Percentiles rank a stretch among this genome's conserved stretches.
Conservation (phyloP, 1,140 invertebrate species). For the Trichomalopsis sarcophagae region DNA sequence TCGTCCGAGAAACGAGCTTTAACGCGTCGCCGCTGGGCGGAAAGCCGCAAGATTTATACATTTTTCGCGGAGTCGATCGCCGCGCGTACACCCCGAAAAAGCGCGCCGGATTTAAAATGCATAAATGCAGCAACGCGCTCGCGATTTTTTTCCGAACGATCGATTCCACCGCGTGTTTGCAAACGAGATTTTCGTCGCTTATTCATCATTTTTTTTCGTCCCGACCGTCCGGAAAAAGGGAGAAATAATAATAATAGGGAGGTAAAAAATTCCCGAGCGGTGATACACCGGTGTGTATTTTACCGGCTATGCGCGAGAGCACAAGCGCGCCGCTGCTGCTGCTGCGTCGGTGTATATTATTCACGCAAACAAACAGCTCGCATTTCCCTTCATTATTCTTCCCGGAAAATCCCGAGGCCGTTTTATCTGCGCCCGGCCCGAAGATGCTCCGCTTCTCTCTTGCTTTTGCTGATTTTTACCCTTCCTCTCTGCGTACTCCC, state of each 20-base stretch:
- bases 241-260: background rate
- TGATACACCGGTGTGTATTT: background rate
- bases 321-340: background rate
- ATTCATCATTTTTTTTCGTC: slow-evolving; percentile 16
- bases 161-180: background rate
- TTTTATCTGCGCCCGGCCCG: background rate
- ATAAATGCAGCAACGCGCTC: slow-evolving; percentile 58
- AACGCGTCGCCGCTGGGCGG: background rate
- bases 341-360: slow-evolving; percentile 16
- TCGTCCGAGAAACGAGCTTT: background rate
- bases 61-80: slow-evolving; percentile 25
- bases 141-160: slow-evolving; percentile 16
- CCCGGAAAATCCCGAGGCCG: background rate
- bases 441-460: background rate
- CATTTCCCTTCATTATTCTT: slow-evolving; percentile 30
- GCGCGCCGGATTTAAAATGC: slow-evolving; percentile 56
- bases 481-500: no score
- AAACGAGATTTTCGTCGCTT: slow-evolving; percentile 32
- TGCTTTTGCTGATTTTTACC: background rate
- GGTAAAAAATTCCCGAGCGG: background rate
- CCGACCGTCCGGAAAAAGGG: background rate
- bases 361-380: slow-evolving; percentile 20
- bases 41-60: slow-evolving; percentile 36
- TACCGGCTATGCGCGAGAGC: background rate
- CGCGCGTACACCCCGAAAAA: background rate